Evolutionary conservation across 30 jellyfish, hydroid and myxozoan genomes (phyloP).

Genomic region (Aurelia aurita complex sp. Pacific): DNA sequence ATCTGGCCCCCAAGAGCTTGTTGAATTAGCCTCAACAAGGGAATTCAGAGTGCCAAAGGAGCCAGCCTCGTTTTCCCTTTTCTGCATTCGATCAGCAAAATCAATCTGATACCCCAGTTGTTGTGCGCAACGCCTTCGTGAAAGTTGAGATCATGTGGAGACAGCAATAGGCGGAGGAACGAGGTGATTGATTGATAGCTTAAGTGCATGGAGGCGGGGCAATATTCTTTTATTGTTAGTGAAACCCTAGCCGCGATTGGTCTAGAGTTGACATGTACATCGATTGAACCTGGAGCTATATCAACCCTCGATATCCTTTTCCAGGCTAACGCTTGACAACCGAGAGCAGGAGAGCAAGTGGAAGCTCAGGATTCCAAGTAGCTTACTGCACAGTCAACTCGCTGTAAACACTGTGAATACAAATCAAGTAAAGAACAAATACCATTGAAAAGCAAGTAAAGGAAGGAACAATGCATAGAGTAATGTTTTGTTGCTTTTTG

Average conservation of each 20-base stretch:
- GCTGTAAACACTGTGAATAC: background rate
- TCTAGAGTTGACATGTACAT: slow-evolving; percentile 36
- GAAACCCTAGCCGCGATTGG: slow-evolving; percentile 62
- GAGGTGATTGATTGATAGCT: slow-evolving; percentile 68
- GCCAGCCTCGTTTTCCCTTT: too few relatives aligned
- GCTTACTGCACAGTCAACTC: slow-evolving; percentile 18
- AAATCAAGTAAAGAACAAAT: too few relatives aligned
- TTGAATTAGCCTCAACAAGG: too few relatives aligned
- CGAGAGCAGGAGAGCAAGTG: background rate
- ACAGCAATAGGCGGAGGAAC: slow-evolving; percentile 61
- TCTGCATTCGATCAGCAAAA: background rate
- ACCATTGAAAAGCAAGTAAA: background rate
- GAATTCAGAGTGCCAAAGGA: too few relatives aligned
- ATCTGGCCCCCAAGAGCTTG: too few relatives aligned
- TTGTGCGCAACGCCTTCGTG: slow-evolving; percentile 24
- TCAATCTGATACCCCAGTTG: background rate
- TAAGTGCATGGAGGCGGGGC: slow-evolving; percentile 78
- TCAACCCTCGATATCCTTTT: slow-evolving; percentile 43
- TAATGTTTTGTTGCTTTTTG: slow-evolving; percentile 10
- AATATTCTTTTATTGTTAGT: slow-evolving; percentile 20
- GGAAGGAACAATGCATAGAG: slow-evolving; percentile 6
- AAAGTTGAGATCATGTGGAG: slow-evolving; percentile 52
- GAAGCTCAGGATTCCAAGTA: slow-evolving; percentile 4
- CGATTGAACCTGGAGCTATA: slow-evolving; percentile 56
- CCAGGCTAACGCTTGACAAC: slow-evolving; percentile 31